A percentile compares a stretch with the other conserved stretches of the same genome.
These are phyloP conservation scores for Hypocryptadius cinnamomeus DNA, from an alignment of 2,113 vertebrate species.

Conservation along the genomic window DNA sequence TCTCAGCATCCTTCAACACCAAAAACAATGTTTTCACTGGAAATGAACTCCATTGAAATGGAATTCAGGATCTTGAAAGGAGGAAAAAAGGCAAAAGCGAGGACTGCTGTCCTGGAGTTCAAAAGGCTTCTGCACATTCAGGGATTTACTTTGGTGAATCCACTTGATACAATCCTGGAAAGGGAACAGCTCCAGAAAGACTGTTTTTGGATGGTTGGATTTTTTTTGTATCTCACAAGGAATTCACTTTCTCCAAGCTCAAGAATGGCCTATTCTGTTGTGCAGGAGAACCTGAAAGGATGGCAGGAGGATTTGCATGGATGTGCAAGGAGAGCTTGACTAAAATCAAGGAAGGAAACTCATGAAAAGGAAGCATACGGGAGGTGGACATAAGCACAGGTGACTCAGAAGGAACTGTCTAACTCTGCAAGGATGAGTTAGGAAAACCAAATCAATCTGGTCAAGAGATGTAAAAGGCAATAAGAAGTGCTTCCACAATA, in stretches of 20 bases:
- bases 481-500: not conserved
- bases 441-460: not conserved
- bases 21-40: not conserved
- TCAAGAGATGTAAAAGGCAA: not conserved
- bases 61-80: not conserved
- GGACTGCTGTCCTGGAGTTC: not conserved
- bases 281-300: not conserved
- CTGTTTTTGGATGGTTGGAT: not conserved
- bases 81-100: not conserved
- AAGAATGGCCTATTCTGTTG: not conserved
- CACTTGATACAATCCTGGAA: not conserved
- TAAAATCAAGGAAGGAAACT: not conserved
- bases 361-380: not conserved
- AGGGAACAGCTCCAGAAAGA: not conserved
- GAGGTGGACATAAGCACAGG: not conserved
- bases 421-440: not conserved
- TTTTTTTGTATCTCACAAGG: not conserved
- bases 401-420: not conserved
- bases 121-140: not conserved
- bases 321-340: not conserved
- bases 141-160: not conserved
- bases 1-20: not conserved
- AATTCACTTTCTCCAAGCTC: not conserved
- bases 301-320: not conserved
- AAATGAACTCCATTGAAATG: not conserved